Evolutionary conservation across 2,888 invertebrate genomes (phyloP).

Genomic region (Lepeophtheirus nordmannii): DNA sequence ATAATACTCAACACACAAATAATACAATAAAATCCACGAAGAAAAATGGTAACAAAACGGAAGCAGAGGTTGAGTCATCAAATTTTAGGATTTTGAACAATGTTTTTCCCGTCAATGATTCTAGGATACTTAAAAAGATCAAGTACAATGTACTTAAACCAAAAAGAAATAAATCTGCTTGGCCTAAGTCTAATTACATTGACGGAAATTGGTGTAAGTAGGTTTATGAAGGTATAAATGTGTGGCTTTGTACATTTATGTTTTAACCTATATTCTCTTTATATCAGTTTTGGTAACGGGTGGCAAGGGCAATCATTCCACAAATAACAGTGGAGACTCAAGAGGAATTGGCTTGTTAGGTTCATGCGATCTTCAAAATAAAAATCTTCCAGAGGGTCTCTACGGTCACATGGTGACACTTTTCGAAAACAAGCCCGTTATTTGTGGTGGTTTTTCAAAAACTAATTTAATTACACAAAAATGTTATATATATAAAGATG

Average conservation of each 20-base stretch:
- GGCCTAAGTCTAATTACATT: neutral
- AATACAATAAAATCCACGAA: too few relatives aligned
- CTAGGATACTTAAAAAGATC: neutral
- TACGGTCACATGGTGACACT: neutral
- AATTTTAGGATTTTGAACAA: neutral
- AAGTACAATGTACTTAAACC: neutral
- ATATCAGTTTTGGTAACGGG: too few relatives aligned
- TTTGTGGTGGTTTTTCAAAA: neutral
- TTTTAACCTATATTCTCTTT: too few relatives aligned
- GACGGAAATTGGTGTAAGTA: slow-evolving; percentile 1
- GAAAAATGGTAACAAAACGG: too few relatives aligned
- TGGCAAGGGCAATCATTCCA: too few relatives aligned
- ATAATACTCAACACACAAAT: too few relatives aligned
- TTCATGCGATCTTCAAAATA: neutral
- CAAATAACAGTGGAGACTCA: too few relatives aligned
- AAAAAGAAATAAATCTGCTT: neutral
- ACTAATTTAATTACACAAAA: neutral
- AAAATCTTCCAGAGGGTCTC: neutral
- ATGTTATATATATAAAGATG: neutral
- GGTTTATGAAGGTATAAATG: neutral
- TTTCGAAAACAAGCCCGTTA: neutral
- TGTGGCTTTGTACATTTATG: too few relatives aligned
- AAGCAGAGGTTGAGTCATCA: neutral
- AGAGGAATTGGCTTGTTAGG: neutral
- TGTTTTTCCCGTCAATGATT: neutral